Percentiles rank a stretch among this genome's conserved stretches.
Conservation (phyloP, 2,888 invertebrate species). For the Macrosoma leucophasiata region DNA sequence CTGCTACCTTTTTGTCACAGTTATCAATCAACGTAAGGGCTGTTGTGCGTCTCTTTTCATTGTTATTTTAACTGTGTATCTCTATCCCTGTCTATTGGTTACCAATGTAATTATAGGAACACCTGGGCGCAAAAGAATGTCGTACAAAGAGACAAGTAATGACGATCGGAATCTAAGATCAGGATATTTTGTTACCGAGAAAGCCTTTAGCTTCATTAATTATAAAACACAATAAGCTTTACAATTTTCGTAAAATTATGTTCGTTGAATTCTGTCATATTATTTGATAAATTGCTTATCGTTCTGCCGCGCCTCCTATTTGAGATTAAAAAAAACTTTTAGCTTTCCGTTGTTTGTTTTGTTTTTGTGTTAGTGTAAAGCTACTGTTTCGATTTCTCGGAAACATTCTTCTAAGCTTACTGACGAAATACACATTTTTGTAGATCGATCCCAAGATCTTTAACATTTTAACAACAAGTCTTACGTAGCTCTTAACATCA, state of each 20-base stretch:
- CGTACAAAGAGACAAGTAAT: slow-evolving; percentile 74
- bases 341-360: slow-evolving; percentile 21
- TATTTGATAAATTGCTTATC: slow-evolving; percentile 61
- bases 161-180: slow-evolving; percentile 73
- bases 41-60: slow-evolving; percentile 40
- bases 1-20: slow-evolving; percentile 76
- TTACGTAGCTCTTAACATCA: too few species aligned
- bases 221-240: slow-evolving; percentile 72
- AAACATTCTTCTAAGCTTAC: slow-evolving; percentile 20
- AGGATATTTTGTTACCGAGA: slow-evolving; percentile 72
- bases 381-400: slow-evolving; percentile 26
- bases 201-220: slow-evolving; percentile 74
- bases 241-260: slow-evolving; percentile 69
- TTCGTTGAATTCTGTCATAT: slow-evolving; percentile 64
- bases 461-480: too few species aligned
- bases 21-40: slow-evolving; percentile 75
- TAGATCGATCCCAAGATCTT: too few species aligned
- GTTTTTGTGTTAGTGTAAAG: too few species aligned
- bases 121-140: slow-evolving; percentile 75
- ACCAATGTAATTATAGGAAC: slow-evolving; percentile 72
- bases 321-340: slow-evolving; percentile 34
- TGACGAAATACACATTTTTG: too few species aligned
- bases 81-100: slow-evolving; percentile 46
- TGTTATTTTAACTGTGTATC: slow-evolving; percentile 29
- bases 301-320: slow-evolving; percentile 43